Evolutionary conservation across 2,113 vertebrate genomes (phyloP).

Genomic region (Oenanthe melanoleuca): DNA sequence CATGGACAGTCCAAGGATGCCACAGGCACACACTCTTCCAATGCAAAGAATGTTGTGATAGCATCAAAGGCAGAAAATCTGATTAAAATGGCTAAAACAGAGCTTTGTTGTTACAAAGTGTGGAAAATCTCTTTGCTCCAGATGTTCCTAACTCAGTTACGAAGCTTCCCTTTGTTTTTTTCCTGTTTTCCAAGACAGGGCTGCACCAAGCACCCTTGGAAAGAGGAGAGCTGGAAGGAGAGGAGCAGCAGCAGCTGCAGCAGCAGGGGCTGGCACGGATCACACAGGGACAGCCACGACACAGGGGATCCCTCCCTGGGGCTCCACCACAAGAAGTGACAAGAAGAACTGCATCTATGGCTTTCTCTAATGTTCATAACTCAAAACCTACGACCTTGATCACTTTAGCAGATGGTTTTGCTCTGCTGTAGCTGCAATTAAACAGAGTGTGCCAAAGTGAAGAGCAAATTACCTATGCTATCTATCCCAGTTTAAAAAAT

Average conservation of each 20-base stretch:
- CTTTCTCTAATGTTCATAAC: slow-evolving; percentile 56
- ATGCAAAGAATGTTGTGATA: neutral
- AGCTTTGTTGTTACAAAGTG: neutral
- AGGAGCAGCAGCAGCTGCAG: neutral
- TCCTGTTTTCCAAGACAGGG: neutral
- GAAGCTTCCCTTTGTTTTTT: neutral
- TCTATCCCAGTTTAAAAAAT: slow-evolving; percentile 56
- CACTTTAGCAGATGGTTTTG: slow-evolving; percentile 66
- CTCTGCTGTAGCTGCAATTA: slow-evolving; percentile 65
- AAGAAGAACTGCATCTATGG: slow-evolving; percentile 34
- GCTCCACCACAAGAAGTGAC: slow-evolving; percentile 26
- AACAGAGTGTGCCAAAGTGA: slow-evolving; percentile 63
- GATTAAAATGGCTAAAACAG: neutral
- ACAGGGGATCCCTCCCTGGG: neutral
- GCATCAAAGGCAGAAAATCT: neutral
- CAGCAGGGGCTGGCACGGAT: neutral
- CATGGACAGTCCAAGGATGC: neutral
- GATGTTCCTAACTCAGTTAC: neutral
- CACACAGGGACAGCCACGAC: neutral
- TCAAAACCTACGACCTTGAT: slow-evolving; percentile 61
- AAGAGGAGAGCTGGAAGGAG: neutral
- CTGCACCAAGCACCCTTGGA: slow-evolving; percentile 24
- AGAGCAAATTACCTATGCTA: slow-evolving; percentile 66
- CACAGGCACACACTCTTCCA: neutral
- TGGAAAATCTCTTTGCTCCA: neutral